These are phyloP conservation scores for Dascillus cervinus DNA, from an alignment of 2,888 invertebrate genomes.

Conservation along the genomic window DNA sequence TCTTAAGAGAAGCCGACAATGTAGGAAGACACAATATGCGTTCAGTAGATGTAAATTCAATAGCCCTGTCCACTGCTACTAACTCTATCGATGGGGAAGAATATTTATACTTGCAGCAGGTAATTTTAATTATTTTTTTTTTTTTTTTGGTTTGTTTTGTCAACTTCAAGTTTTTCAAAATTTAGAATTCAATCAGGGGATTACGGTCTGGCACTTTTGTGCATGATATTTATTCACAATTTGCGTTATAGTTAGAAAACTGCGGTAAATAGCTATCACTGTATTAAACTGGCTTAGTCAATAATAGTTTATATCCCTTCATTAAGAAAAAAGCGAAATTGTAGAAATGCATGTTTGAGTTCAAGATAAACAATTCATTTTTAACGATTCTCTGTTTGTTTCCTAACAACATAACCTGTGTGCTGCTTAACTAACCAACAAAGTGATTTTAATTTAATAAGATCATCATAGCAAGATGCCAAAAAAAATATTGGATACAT, in stretches of 20 bases:
- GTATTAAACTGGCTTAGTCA: too few relatives aligned
- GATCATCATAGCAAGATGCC: too few relatives aligned
- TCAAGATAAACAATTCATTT: slow-evolving; percentile 2
- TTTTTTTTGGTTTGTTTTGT: too few relatives aligned
- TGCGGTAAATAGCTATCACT: too few relatives aligned
- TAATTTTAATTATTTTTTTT: slow-evolving; percentile 27
- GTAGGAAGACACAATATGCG: slow-evolving; percentile 44
- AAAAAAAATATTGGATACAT: slow-evolving; percentile 6
- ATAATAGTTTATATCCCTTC: slow-evolving; percentile 1
- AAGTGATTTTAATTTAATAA: too few relatives aligned
- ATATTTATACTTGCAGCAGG: slow-evolving; percentile 40
- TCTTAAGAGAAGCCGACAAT: slow-evolving; percentile 40
- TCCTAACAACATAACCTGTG: slow-evolving; percentile 17
- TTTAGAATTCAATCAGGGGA: too few relatives aligned
- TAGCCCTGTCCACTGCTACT: slow-evolving; percentile 30
- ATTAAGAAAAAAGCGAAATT: not conserved
- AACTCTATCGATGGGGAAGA: slow-evolving; percentile 39
- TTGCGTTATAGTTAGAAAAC: too few relatives aligned
- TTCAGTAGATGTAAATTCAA: slow-evolving; percentile 38
- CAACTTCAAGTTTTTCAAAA: too few relatives aligned
- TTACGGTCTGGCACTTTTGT: too few relatives aligned
- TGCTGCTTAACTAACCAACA: slow-evolving; percentile 24
- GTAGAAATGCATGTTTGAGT: slow-evolving; percentile 6
- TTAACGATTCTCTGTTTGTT: slow-evolving; percentile 2
- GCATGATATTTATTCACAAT: too few relatives aligned